Base-by-base conservation (phyloP, 2,888 invertebrate genomes). In the Metellina segmentata region DNA sequence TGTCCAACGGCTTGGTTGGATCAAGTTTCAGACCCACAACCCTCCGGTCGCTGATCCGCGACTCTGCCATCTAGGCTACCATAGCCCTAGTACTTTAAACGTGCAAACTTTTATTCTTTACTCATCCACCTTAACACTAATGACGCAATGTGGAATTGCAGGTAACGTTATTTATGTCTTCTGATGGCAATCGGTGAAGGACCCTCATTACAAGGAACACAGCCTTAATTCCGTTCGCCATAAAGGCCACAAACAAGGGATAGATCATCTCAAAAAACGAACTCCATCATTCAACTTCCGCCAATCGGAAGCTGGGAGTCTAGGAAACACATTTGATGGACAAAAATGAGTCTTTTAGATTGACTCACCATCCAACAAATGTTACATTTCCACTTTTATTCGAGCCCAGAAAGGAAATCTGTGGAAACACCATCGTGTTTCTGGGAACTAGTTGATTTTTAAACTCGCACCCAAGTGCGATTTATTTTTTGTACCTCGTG, bases 291-390 rank as follows among this genome's bases (percentile, higher is more conserved):
- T n/a, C 77, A 77, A 75, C 78, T 79, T 79, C 53, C 53, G 78
- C 51, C 51, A 53, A 61, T 61, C 61, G 79, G 78, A 7, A 13
- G 7, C 34, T 6, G 13, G 4, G 19, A 53, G 53, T 61, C 53
- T 34, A 61, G 53, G 20, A 79, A 79, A 61, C 79, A 61, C 53
- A 79, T 79, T 61, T 61, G 79, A 79, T 79, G 61, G 79, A 53
- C 34, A 61, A 79, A 77, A 79, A 79, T 79, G 79, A 79, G 53
- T 16, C 61, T 53, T 79, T 53, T 52, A 20, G 53, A 79, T 79
- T 61, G 53, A 79, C 79, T 79, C 79, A 19, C 16, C 19, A 79
- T 19, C 61, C 61, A 53, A 79, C 20, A 79, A 61, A 61, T 79
- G 79, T 79, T 53, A 79, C 53, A 52, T 11, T 53, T 20, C 20